Conservation (phyloP, 1,140 invertebrate genomes). For the Drosophila auraria region DNA sequence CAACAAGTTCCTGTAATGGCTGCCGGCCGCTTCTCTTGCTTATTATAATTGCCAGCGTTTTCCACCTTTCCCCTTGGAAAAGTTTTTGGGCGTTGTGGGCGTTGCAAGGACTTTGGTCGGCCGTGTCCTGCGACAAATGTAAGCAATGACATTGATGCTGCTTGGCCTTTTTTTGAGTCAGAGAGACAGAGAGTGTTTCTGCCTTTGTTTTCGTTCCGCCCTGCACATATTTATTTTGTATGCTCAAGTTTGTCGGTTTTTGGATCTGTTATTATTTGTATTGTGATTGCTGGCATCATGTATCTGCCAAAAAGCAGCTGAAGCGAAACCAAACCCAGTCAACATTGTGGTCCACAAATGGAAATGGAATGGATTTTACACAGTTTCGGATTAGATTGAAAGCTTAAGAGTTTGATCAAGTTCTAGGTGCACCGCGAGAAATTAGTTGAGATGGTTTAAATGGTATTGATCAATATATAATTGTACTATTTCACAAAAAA, state of each 20-base stretch:
- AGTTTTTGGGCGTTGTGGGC: slow-evolving; percentile 39
- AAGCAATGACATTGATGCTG: slow-evolving; percentile 72
- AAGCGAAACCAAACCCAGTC: slow-evolving; percentile 43
- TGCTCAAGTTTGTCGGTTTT: slow-evolving; percentile 47
- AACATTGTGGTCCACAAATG: slow-evolving; percentile 43
- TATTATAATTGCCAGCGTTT: slow-evolving; percentile 78
- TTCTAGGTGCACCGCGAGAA: not conserved
- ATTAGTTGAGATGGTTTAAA: not conserved
- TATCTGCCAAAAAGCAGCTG: slow-evolving; percentile 36
- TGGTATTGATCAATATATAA: not conserved
- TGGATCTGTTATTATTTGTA: slow-evolving; percentile 55
- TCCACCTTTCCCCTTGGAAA: slow-evolving; percentile 44
- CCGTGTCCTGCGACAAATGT: slow-evolving; percentile 61
- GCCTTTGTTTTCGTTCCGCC: slow-evolving; percentile 27
- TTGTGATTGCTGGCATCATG: slow-evolving; percentile 48
- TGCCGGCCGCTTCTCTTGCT: slow-evolving; percentile 56
- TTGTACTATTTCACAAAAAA: no score
- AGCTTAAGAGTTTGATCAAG: not conserved
- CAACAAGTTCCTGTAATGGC: slow-evolving; percentile 60
- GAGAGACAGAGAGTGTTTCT: slow-evolving; percentile 21
- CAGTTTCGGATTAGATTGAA: slow-evolving; percentile 5
- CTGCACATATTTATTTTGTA: slow-evolving; percentile 40
- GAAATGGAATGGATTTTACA: slow-evolving; percentile 36
- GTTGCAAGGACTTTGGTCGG: slow-evolving; percentile 46
- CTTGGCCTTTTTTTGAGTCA: slow-evolving; percentile 26